Evolutionary conservation across 2,797 vertebrate genomes (phyloP), one percentile per base, ranked within the genome.

Genomic region (Carduelis carduelis): DNA sequence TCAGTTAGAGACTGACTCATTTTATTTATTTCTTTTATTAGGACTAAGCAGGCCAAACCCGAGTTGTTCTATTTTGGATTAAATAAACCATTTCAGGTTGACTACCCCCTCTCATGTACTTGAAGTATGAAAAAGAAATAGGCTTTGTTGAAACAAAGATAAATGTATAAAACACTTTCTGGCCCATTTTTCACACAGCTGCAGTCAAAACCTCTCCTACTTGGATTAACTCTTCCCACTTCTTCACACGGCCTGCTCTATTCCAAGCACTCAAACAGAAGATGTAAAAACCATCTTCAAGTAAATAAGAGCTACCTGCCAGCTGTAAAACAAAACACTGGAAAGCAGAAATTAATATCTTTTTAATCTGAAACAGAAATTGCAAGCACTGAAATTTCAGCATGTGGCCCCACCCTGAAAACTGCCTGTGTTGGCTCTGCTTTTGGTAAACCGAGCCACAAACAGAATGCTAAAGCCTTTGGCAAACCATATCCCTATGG

Each of bases 101-200:
- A 90, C 76, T 90, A 81, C 22, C 72, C 53, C 13, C 61, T 83
- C 80, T 83, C 76, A 88, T 65, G 57, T 78, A 87, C 64, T 80
- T 83, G 49, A 90, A 88, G n/a, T 86, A 83, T 12, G 19, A 89
- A 94, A 95, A 94, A 95, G 68, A 81, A 95, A 86, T 57, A 69
- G 69, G 43, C 57, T 83, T 88, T 91, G 85, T 65, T 93, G 93
- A 96, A 95, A 81, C 79, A 88, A 95, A 95, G 91, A 95, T 86
- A 81, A 83, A 96, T 90, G 65, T 59, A 88, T 86, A 93, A 90
- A 96, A 95, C 82, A 83, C 82, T 88, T 95, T 93, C 72, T 95
- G 94, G 87, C 72, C 91, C 87, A 71, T 94, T 95, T 96, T 97
- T 97, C 79, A 91, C 85, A 71, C 89, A 96, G 89, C 93, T 97